Conservation (phyloP, 2,797 vertebrate genomes). For the Zalophus californianus region DNA sequence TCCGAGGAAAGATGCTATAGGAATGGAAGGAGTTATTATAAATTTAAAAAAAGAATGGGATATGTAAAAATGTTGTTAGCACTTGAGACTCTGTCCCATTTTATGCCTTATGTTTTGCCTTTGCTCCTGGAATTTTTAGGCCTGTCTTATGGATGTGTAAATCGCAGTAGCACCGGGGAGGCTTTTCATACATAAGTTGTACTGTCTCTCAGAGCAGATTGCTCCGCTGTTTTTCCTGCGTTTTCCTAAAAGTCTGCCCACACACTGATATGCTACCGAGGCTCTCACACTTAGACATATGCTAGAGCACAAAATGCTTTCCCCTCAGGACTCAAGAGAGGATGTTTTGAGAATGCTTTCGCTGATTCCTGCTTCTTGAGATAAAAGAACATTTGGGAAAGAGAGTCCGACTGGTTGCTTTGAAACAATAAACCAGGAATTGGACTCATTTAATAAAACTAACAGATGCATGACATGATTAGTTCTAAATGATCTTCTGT, state of each 20-base stretch:
- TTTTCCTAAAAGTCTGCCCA: slow-evolving; percentile 76
- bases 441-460: not conserved
- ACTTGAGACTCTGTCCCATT: slow-evolving; percentile 1
- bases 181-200: not conserved
- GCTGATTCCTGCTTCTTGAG: not conserved
- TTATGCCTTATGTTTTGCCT: not conserved
- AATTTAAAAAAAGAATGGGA: not conserved
- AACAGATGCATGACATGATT: not conserved
- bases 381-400: slow-evolving; percentile 44
- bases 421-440: slow-evolving; percentile 9
- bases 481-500: not conserved
- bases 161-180: not conserved
- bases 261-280: slow-evolving; percentile 55
- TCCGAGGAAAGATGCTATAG: not conserved
- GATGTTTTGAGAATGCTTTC: not conserved
- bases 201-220: not conserved
- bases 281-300: slow-evolving; percentile 62
- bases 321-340: not conserved
- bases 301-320: slow-evolving; percentile 66
- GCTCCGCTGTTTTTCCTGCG: not conserved
- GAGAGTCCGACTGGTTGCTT: not conserved
- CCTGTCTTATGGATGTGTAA: not conserved
- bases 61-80: not conserved
- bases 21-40: not conserved
- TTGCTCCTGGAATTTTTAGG: not conserved